phyloP scores from a whole-genome alignment of 2,888 invertebrate genomes.

The Spodoptera picta region DNA sequence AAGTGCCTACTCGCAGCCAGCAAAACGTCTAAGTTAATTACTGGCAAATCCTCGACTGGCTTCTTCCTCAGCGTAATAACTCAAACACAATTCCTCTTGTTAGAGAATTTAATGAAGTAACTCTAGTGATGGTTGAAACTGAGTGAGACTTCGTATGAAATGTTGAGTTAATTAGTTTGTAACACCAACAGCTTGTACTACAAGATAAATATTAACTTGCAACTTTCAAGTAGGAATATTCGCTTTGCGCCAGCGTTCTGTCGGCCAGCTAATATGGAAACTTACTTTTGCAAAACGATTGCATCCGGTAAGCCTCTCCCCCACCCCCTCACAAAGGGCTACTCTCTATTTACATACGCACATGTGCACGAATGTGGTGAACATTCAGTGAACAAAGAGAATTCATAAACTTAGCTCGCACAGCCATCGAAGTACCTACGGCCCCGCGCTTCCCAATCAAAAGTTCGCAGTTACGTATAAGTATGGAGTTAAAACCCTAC shows the following conservation, averaged over 20 bases:
- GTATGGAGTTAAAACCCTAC: not conserved
- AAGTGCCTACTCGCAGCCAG: no score
- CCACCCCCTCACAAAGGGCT: no score
- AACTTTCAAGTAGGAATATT: slow-evolving; percentile 13
- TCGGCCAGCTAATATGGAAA: not conserved
- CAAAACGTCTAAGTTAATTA: not conserved
- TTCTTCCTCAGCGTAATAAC: no score
- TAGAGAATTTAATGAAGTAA: no score
- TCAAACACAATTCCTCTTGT: no score
- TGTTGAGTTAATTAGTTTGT: not conserved
- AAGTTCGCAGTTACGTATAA: not conserved
- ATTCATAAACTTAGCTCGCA: slow-evolving; percentile 7
- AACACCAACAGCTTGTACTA: not conserved
- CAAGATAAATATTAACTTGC: not conserved
- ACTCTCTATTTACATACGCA: no score
- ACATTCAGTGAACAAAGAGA: not conserved
- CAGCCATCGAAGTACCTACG: slow-evolving; percentile 1
- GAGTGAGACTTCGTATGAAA: not conserved
- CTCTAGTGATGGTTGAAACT: no score
- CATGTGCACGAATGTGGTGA: no score
- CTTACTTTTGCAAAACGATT: slow-evolving; percentile 1
- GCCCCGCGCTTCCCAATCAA: not conserved
- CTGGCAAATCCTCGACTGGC: no score
- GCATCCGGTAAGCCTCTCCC: not conserved
- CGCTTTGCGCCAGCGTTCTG: slow-evolving; percentile 6